phyloP scores from a whole-genome alignment of 2,113 vertebrate species.

The Anoura caudifer region DNA sequence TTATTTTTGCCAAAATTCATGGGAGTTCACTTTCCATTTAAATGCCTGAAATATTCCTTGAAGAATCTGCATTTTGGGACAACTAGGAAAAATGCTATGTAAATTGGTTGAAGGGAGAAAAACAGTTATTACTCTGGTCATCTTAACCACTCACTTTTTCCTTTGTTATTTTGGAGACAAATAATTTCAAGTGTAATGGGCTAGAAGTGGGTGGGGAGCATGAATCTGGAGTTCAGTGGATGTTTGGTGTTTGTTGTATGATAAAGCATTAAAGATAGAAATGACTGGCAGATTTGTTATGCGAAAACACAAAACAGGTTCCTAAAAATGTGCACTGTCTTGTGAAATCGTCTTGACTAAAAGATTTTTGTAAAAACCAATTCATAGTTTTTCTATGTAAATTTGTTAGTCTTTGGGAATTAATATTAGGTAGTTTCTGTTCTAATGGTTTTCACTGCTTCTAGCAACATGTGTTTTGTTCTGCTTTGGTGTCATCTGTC shows the following conservation, averaged over 20 bases:
- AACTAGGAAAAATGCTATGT: slow-evolving; percentile 41
- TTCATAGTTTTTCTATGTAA: neutral
- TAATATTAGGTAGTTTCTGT: neutral
- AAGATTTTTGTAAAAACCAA: neutral
- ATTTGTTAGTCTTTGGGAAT: neutral
- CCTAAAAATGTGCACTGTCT: neutral
- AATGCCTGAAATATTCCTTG: slow-evolving; percentile 56
- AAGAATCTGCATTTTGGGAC: slow-evolving; percentile 67
- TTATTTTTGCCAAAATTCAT: slow-evolving; percentile 71
- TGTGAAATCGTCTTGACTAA: neutral
- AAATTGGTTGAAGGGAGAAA: slow-evolving; percentile 46
- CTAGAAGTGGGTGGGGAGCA: neutral
- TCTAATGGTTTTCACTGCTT: neutral
- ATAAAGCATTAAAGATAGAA: slow-evolving; percentile 13
- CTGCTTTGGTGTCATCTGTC: neutral
- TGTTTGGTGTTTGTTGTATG: neutral
- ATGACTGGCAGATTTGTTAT: neutral
- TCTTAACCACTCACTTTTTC: slow-evolving; percentile 20
- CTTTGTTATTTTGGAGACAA: slow-evolving; percentile 43
- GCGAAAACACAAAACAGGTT: neutral
- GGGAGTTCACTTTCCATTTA: slow-evolving; percentile 65
- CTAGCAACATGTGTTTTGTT: neutral
- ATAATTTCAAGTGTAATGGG: neutral
- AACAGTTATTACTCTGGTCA: neutral
- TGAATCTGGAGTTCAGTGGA: slow-evolving; percentile 9